Conservation (phyloP, 2,113 vertebrate species). For the Stigmatopora nigra region DNA sequence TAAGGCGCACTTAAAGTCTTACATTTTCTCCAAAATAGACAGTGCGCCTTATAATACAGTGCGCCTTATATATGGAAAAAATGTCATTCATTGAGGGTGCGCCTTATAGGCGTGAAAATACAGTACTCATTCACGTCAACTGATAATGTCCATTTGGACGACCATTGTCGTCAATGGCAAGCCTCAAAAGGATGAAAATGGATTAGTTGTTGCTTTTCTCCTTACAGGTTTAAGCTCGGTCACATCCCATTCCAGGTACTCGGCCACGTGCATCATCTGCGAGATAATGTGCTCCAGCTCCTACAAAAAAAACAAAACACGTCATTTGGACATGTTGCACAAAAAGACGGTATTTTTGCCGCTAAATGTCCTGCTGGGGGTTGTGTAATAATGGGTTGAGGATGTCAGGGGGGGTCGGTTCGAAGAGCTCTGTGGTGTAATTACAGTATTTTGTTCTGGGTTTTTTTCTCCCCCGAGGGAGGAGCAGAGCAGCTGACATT, state of each 20-base stretch:
- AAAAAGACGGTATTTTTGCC: conserved; percentile 66
- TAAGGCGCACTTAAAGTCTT: no score
- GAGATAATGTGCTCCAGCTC: conserved; percentile 90
- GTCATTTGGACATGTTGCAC: not conserved
- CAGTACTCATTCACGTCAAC: no score
- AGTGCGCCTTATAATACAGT: no score
- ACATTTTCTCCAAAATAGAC: no score
- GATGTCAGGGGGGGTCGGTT: conserved; percentile 44
- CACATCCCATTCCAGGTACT: conserved; percentile 94
- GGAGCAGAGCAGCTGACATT: conserved; percentile 21
- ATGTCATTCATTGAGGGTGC: no score
- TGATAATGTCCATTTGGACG: no score
- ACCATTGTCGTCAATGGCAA: no score
- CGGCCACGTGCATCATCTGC: conserved; percentile 94
- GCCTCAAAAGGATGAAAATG: no score
- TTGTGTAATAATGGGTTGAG: conserved; percentile 44
- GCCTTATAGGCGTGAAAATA: no score
- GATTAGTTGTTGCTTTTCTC: conserved; percentile 2
- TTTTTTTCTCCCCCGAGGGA: conserved; percentile 13
- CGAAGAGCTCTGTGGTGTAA: conserved; percentile 41
- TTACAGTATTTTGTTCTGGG: conserved; percentile 37
- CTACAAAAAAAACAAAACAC: conserved; percentile 51
- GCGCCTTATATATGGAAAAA: no score
- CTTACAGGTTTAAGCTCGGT: conserved; percentile 86
- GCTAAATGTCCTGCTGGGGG: conserved; percentile 28